Evolutionary conservation across 2,797 vertebrate species (phyloP).

Genomic region (Mormyrops attenuatus): DNA sequence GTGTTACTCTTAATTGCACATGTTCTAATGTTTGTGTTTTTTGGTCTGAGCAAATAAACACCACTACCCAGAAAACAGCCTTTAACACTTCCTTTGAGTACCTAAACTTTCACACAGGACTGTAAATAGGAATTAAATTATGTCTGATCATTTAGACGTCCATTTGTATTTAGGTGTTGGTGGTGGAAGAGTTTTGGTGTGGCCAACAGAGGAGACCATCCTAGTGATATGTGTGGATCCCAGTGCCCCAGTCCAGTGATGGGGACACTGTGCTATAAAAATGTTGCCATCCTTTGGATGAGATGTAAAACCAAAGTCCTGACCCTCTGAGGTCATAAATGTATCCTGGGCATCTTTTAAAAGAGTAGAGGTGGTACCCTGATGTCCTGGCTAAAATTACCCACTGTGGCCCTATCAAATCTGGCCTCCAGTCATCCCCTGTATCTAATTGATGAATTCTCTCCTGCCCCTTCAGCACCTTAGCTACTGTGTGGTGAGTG

Average conservation of each 20-base stretch:
- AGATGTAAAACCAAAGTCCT: neutral
- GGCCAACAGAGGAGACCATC: neutral
- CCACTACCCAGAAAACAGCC: neutral
- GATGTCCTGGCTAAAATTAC: too few relatives aligned
- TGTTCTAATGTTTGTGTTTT: neutral
- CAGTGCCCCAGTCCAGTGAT: neutral
- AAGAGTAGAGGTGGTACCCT: neutral
- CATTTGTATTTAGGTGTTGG: neutral
- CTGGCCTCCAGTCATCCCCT: too few relatives aligned
- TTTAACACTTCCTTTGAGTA: neutral
- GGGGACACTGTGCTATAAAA: neutral
- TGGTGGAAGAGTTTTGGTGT: neutral
- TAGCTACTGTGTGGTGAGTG: neutral
- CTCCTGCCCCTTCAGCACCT: neutral
- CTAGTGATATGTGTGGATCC: neutral
- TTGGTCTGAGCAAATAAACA: neutral
- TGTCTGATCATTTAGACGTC: neutral
- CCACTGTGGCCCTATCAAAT: too few relatives aligned
- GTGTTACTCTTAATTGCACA: neutral
- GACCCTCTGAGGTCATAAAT: neutral
- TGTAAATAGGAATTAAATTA: neutral
- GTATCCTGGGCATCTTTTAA: neutral
- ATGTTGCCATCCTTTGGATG: neutral
- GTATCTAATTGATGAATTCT: neutral
- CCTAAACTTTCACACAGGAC: neutral